Conservation (phyloP, 2,888 invertebrate species). For the Lepidonotus clava region DNA sequence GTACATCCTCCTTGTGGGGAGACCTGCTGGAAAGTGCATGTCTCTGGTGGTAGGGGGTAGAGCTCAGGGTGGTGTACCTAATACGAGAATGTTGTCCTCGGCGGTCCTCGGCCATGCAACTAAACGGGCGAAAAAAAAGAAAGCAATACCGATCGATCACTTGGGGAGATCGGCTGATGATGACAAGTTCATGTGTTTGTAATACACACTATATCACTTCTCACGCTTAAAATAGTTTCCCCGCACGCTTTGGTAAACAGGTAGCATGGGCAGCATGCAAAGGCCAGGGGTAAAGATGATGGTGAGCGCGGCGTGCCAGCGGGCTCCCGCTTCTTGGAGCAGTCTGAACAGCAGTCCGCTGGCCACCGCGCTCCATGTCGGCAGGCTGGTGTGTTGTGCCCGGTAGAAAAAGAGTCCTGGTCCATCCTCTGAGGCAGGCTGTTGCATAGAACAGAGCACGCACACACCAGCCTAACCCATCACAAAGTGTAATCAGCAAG, state of each 20-base stretch:
- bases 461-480: not conserved
- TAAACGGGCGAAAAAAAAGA: conserved; percentile 16
- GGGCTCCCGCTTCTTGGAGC: no score
- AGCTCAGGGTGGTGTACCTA: not conserved
- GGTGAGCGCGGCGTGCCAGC: not conserved
- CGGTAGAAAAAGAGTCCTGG: no score
- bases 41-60: not conserved
- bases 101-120: not conserved
- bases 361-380: not conserved
- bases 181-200: conserved; percentile 28
- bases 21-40: not conserved
- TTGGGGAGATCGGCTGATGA: not conserved
- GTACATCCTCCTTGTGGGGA: no score
- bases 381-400: not conserved
- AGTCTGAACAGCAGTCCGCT: not conserved
- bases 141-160: not conserved
- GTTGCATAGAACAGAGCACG: conserved; percentile 31
- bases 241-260: not conserved
- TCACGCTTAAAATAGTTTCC: conserved; percentile 10
- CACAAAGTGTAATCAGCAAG: not conserved
- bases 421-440: not conserved
- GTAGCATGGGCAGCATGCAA: not conserved
- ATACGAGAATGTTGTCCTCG: not conserved
- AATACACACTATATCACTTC: not conserved
- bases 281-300: not conserved